Evolutionary conservation across 2,113 vertebrate genomes (phyloP).

Genomic region (Onychostruthus taczanowskii): DNA sequence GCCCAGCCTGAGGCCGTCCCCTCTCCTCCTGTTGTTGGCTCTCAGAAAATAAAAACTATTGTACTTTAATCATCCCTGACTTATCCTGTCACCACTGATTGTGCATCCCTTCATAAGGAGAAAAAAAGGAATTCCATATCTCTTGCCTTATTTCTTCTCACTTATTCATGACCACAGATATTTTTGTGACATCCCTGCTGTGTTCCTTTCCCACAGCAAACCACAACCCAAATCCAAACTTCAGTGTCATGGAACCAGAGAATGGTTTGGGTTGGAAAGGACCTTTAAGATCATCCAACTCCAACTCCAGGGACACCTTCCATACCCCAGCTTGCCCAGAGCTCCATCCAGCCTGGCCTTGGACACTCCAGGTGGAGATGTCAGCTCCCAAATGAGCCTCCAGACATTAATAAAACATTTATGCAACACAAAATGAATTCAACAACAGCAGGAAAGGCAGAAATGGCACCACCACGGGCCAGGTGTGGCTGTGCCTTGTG

Average conservation of each 20-base stretch:
- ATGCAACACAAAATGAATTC: not conserved
- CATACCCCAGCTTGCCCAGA: not conserved
- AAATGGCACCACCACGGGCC: not conserved
- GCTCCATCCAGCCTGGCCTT: not conserved
- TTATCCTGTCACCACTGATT: not conserved
- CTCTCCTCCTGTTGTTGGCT: rapidly evolving
- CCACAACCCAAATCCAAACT: not conserved
- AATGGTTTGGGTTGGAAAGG: not conserved
- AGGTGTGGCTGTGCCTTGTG: not conserved
- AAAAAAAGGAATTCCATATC: not conserved
- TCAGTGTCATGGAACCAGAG: not conserved
- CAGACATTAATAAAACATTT: not conserved
- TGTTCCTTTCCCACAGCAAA: not conserved
- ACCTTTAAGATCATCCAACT: not conserved
- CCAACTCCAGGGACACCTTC: not conserved
- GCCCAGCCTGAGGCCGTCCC: not conserved
- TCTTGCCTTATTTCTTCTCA: not conserved
- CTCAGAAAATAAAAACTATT: not conserved
- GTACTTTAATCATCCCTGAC: not conserved
- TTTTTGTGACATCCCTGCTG: not conserved
- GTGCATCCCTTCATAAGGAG: not conserved
- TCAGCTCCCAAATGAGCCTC: not conserved
- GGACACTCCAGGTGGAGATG: not conserved
- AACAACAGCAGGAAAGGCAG: not conserved
- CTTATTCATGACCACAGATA: not conserved